A percentile compares a stretch with the other conserved stretches of the same genome.
Conservation (phyloP, 2,888 invertebrate genomes). For the Campopleginae sp. region DNA sequence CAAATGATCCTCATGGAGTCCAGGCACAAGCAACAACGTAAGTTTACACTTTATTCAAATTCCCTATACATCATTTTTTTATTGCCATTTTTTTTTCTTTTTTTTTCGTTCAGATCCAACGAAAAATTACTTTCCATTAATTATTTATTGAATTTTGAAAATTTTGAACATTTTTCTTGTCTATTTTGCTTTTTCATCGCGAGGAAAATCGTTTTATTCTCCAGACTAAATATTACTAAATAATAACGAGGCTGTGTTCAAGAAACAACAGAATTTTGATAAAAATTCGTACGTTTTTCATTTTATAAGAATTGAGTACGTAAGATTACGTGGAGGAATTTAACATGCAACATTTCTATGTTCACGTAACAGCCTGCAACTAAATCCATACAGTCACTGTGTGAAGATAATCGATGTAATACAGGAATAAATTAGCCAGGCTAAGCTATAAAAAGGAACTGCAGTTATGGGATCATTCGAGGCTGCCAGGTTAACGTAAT, state of each 20-base stretch:
- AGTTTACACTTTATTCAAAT: conserved; percentile 69
- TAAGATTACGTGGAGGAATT: neutral
- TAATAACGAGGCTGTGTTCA: too few relatives aligned
- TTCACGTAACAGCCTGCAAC: neutral
- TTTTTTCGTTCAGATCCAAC: too few relatives aligned
- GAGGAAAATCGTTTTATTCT: too few relatives aligned
- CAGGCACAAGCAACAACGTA: conserved; percentile 83
- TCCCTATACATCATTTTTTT: neutral
- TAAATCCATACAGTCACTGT: neutral
- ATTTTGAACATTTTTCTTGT: too few relatives aligned
- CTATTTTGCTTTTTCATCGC: too few relatives aligned
- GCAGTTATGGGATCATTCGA: neutral
- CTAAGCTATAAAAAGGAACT: neutral
- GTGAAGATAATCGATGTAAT: conserved; percentile 1
- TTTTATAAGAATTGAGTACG: neutral
- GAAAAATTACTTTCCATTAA: too few relatives aligned
- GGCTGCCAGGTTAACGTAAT: neutral
- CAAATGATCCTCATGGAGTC: conserved; percentile 84
- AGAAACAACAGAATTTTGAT: too few relatives aligned
- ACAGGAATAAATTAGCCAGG: neutral
- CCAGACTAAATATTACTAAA: too few relatives aligned
- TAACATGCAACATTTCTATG: neutral
- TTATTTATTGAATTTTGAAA: too few relatives aligned
- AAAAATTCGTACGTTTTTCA: neutral
- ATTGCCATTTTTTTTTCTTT: conserved; percentile 4